Evolutionary conservation across 2,113 vertebrate species (phyloP).

Genomic region (Puffinus mauretanicus): DNA sequence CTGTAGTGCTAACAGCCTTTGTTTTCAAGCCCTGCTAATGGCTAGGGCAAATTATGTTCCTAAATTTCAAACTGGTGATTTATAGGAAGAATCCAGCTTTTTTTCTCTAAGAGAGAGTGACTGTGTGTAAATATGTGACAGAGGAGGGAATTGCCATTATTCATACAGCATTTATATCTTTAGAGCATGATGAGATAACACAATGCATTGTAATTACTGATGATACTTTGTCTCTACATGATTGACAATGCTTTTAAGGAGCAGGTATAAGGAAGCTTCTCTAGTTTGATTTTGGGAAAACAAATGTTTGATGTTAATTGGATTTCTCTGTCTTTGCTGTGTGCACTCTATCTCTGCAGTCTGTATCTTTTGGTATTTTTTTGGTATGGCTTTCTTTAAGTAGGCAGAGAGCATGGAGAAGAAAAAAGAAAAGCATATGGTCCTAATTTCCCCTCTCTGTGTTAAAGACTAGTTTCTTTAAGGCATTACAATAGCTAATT

Average conservation of each 20-base stretch:
- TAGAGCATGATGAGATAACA: background rate
- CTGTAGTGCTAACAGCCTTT: background rate
- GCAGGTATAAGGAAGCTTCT: background rate
- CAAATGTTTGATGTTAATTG: background rate
- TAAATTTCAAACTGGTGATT: background rate
- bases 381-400: background rate
- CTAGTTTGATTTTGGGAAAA: background rate
- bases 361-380: background rate
- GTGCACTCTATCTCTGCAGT: background rate
- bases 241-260: background rate
- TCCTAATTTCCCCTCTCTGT: background rate
- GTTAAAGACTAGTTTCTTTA: constrained; percentile 22
- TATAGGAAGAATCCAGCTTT: background rate
- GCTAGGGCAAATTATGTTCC: background rate
- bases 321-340: background rate
- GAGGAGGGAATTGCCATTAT: background rate
- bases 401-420: background rate
- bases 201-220: background rate
- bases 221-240: background rate
- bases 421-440: background rate
- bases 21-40: background rate
- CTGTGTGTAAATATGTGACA: background rate
- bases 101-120: background rate
- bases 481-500: constrained; percentile 41
- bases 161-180: background rate